These are phyloP conservation scores for Heliothis subflexa DNA, from an alignment of 1,140 invertebrate genomes.

Conservation along the genomic window DNA sequence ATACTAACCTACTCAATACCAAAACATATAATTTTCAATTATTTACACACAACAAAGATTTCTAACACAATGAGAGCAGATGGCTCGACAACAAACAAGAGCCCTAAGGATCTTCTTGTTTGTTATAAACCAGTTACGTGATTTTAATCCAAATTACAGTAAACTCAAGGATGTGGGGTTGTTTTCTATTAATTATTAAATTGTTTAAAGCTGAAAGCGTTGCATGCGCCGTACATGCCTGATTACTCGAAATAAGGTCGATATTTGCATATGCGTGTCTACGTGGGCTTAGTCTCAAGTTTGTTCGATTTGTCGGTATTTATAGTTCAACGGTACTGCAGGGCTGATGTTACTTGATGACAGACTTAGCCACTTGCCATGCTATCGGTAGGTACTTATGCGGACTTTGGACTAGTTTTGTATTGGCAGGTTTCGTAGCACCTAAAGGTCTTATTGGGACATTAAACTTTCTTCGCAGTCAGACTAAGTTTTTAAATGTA, in stretches of 20 bases:
- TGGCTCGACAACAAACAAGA: conserved; percentile 18
- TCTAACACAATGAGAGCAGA: conserved; percentile 7
- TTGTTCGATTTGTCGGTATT: conserved; percentile 40
- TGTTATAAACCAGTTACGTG: conserved; percentile 21
- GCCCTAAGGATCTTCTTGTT: not conserved
- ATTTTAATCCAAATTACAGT: conserved; percentile 21
- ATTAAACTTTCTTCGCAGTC: no score
- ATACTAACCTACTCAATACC: no score
- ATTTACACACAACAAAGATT: not conserved
- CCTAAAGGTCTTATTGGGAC: no score
- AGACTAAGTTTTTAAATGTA: no score
- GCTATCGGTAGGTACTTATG: not conserved
- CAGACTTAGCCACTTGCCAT: not conserved
- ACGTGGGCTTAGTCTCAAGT: conserved; percentile 4
- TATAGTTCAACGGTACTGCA: conserved; percentile 11
- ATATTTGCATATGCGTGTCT: conserved; percentile 42
- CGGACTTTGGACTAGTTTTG: conserved; percentile 5
- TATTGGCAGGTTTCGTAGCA: not conserved
- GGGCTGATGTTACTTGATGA: conserved; percentile 6
- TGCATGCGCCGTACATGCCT: conserved; percentile 24
- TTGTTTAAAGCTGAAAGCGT: conserved; percentile 25
- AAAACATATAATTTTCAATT: not conserved
- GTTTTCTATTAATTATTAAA: conserved; percentile 38
- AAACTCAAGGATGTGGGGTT: conserved; percentile 25
- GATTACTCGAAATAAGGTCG: conserved; percentile 36